Evolutionary conservation across 2,113 vertebrate species (phyloP).

Genomic region (Eira barbara): DNA sequence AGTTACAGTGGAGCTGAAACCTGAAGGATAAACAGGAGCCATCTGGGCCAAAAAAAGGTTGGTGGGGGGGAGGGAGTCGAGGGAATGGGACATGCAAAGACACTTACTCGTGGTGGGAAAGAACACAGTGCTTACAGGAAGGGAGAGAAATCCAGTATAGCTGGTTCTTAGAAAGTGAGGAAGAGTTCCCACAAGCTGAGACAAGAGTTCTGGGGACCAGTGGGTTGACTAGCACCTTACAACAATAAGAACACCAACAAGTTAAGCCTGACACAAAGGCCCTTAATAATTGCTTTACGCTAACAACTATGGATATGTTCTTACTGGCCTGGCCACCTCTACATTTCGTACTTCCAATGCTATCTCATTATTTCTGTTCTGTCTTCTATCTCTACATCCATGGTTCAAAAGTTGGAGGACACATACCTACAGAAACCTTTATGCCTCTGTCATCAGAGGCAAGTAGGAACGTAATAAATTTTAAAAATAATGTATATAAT

Average conservation of each 20-base stretch:
- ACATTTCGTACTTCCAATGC: not conserved
- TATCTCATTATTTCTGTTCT: not conserved
- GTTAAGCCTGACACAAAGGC: not conserved
- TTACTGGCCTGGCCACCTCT: not conserved
- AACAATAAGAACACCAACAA: not conserved
- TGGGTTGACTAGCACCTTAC: not conserved
- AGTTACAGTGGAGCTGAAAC: not conserved
- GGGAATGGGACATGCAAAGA: not conserved
- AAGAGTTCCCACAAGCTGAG: not conserved
- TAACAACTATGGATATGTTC: not conserved
- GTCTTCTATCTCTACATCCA: not conserved
- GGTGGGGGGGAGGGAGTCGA: accelerated
- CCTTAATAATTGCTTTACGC: not conserved
- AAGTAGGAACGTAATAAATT: slow-evolving; percentile 31
- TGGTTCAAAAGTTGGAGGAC: not conserved
- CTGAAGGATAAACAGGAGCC: not conserved
- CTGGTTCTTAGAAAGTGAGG: not conserved
- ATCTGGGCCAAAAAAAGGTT: not conserved
- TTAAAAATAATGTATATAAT: slow-evolving; percentile 36
- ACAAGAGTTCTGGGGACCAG: not conserved
- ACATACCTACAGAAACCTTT: not conserved
- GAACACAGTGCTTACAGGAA: not conserved
- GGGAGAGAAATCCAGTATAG: not conserved
- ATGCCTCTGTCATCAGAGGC: not conserved
- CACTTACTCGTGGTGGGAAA: not conserved